Evolutionary conservation across 2,888 invertebrate genomes (phyloP).

Genomic region (Rotaria sp.): DNA sequence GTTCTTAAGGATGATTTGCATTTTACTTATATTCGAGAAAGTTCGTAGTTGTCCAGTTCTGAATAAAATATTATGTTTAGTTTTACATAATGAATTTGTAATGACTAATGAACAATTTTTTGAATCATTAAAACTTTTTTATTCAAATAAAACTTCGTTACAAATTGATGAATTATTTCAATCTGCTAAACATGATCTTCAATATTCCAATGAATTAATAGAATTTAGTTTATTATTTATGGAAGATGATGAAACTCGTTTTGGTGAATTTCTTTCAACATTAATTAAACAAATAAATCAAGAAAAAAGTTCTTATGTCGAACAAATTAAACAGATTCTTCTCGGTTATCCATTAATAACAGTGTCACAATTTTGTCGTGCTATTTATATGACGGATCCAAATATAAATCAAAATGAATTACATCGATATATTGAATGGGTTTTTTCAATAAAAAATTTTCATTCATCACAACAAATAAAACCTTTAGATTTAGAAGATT

Average conservation of each 20-base stretch:
- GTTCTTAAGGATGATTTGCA: no score
- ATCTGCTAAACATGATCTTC: not conserved
- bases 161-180: not conserved
- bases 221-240: slow-evolving; percentile 16
- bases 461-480: not conserved
- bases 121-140: not conserved
- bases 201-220: not conserved
- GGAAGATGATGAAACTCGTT: not conserved
- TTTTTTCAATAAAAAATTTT: not conserved
- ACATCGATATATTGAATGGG: slow-evolving; percentile 13
- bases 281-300: not conserved
- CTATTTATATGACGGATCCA: not conserved
- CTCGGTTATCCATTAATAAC: not conserved
- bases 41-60: no score
- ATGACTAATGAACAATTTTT: not conserved
- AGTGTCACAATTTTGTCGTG: not conserved
- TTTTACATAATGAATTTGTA: not conserved
- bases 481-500: slow-evolving; percentile 27
- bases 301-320: not conserved
- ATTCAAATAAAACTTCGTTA: not conserved
- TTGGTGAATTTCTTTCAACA: not conserved
- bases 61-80: not conserved
- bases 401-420: not conserved
- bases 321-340: not conserved
- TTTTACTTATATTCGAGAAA: no score